Evolutionary conservation across 2,113 vertebrate species (phyloP).

Genomic region (Polyodon spathula): DNA sequence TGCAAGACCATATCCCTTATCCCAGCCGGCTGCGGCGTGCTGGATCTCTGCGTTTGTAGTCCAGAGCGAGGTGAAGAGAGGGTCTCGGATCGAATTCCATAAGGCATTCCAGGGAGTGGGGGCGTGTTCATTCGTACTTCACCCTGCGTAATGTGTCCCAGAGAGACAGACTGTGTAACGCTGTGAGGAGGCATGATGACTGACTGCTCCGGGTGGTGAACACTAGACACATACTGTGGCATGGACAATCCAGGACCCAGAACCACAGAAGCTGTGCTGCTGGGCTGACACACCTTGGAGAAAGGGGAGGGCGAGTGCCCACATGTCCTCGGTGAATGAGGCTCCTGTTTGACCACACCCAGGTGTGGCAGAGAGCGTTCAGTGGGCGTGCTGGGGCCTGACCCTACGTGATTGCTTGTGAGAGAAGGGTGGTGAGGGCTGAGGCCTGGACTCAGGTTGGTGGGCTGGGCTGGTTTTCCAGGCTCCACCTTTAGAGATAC

Average conservation of each 20-base stretch:
- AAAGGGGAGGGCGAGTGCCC: constrained; percentile 69
- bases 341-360: constrained; percentile 70
- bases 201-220: constrained; percentile 81
- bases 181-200: constrained; percentile 95
- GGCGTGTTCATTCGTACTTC: constrained; percentile 81
- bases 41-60: constrained; percentile 69
- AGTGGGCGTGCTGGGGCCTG: constrained; percentile 60
- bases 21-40: constrained; percentile 69
- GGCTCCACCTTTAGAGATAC: constrained; percentile 71
- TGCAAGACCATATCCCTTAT: constrained; percentile 75
- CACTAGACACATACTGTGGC: constrained; percentile 75
- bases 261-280: constrained; percentile 69
- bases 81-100: constrained; percentile 71
- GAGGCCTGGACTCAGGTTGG: constrained; percentile 71
- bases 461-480: constrained; percentile 65
- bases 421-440: constrained; percentile 77
- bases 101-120: constrained; percentile 71
- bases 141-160: constrained; percentile 79
- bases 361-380: constrained; percentile 69
- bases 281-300: constrained; percentile 69
- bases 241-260: constrained; percentile 69
- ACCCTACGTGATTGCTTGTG: constrained; percentile 68
- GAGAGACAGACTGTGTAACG: constrained; percentile 78
- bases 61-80: constrained; percentile 68
- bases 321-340: constrained; percentile 67